Conservation (phyloP, 2,113 vertebrate genomes). For the Chauna torquata region DNA sequence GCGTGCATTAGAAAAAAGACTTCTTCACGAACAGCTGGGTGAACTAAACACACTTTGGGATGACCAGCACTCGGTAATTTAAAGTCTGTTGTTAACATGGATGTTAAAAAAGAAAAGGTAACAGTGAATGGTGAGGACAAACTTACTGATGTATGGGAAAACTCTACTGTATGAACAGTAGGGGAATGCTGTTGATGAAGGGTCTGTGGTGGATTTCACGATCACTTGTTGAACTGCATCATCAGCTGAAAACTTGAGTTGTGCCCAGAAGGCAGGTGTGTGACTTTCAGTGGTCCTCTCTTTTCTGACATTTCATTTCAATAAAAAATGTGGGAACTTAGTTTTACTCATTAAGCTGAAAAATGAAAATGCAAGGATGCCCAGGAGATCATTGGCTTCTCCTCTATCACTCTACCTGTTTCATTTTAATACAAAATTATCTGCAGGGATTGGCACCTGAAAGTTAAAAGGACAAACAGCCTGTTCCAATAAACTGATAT, state of each 20-base stretch:
- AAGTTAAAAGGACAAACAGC: slow-evolving; percentile 39
- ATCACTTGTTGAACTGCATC: neutral
- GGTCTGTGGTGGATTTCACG: neutral
- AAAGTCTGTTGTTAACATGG: neutral
- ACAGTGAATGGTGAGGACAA: neutral
- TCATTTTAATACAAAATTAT: slow-evolving; percentile 25
- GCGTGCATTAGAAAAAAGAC: neutral
- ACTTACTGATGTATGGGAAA: fast-evolving
- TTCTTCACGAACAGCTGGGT: neutral
- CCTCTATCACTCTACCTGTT: neutral
- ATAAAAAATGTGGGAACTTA: neutral
- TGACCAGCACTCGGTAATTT: neutral
- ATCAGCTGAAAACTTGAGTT: neutral
- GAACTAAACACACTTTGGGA: neutral
- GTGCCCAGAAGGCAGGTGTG: neutral
- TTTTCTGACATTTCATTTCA: neutral
- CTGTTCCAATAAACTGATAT: neutral
- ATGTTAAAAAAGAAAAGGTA: neutral
- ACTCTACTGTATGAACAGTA: neutral
- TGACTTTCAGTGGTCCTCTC: neutral
- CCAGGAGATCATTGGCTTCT: neutral
- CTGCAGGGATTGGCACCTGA: neutral
- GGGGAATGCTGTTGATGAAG: neutral
- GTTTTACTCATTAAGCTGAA: slow-evolving; percentile 17
- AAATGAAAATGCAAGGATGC: neutral